Conservation (phyloP, 2,888 invertebrate species). For the Ochropacha duplaris region DNA sequence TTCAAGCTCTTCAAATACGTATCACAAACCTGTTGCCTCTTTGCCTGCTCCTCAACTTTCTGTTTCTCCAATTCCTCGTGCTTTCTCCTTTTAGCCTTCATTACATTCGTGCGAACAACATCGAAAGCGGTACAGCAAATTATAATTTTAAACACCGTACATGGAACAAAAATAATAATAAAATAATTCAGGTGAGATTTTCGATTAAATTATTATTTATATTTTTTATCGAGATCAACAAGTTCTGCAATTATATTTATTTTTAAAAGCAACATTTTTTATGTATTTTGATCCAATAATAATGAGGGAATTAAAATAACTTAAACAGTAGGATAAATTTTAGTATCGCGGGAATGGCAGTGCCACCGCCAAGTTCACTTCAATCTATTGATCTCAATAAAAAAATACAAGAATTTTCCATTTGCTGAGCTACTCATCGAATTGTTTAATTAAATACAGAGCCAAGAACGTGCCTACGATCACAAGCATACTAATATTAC, state of each 20-base stretch:
- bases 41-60: slow-evolving; percentile 91
- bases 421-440: slow-evolving; percentile 1
- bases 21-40: slow-evolving; percentile 91
- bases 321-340: too few relatives aligned
- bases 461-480: neutral
- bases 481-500: neutral
- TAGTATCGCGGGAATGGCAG: neutral
- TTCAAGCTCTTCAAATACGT: slow-evolving; percentile 4
- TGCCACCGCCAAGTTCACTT: neutral
- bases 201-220: slow-evolving; percentile 8
- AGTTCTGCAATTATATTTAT: too few relatives aligned
- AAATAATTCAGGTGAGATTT: slow-evolving; percentile 30
- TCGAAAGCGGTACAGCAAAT: slow-evolving; percentile 81
- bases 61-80: slow-evolving; percentile 93
- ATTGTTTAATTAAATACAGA: neutral
- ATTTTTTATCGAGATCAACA: neutral
- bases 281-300: neutral
- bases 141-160: slow-evolving; percentile 68
- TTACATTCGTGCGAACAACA: slow-evolving; percentile 71
- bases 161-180: slow-evolving; percentile 71
- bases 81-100: slow-evolving; percentile 91
- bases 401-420: neutral
- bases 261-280: neutral
- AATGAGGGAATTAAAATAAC: neutral
- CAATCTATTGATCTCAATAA: neutral